Evolutionary conservation across 1,140 invertebrate species (phyloP).

Genomic region (Scylla paramamosain): DNA sequence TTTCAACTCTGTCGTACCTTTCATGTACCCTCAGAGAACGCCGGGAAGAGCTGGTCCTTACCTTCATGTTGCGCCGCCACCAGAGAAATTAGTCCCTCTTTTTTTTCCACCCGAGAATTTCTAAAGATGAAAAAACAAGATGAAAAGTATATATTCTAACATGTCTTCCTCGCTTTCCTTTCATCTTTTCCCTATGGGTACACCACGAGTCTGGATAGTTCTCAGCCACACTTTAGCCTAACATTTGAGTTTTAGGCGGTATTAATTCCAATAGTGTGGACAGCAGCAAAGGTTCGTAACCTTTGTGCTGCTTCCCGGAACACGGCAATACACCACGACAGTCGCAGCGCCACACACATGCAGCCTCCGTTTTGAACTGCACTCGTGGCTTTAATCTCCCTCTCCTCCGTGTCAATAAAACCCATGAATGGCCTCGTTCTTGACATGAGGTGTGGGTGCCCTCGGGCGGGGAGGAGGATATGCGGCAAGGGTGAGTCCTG

Average conservation of each 20-base stretch:
- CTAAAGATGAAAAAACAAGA: background rate
- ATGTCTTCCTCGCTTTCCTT: background rate
- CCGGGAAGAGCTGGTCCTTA: background rate
- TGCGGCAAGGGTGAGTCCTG: no score
- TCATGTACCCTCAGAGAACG: background rate
- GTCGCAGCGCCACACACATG: background rate
- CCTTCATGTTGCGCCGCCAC: background rate
- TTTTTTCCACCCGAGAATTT: background rate
- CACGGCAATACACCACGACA: background rate
- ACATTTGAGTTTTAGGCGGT: background rate
- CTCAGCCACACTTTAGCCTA: background rate
- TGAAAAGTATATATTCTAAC: background rate
- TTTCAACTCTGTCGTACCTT: background rate
- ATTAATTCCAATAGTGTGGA: background rate
- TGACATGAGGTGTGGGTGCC: background rate
- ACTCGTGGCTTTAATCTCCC: background rate
- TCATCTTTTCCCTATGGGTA: background rate
- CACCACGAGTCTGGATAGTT: no score
- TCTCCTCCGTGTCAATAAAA: background rate
- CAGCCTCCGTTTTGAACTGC: background rate
- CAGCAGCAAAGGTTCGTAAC: background rate
- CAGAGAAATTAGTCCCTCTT: background rate
- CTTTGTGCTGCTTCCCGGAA: conserved; percentile 5
- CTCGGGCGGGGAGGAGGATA: no score
- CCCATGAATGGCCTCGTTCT: background rate